Percentiles rank a stretch among this genome's conserved stretches.
Evolutionary conservation across 2,888 invertebrate genomes (phyloP).

Genomic region (Drosophila birchii): DNA sequence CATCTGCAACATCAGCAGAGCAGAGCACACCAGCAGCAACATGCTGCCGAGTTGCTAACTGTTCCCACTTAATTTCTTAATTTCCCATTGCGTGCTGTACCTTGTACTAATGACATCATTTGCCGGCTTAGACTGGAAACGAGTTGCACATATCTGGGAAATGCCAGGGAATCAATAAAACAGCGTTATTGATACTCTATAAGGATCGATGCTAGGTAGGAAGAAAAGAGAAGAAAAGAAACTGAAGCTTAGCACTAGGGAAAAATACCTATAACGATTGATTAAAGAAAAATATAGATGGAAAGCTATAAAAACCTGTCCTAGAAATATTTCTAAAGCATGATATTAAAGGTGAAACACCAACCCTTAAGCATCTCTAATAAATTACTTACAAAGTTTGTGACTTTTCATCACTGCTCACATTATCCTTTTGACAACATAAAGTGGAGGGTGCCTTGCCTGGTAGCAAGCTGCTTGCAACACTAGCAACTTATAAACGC

Average conservation of each 20-base stretch:
- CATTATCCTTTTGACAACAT: slow-evolving; percentile 24
- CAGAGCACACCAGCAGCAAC: slow-evolving; percentile 47
- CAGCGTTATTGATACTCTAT: slow-evolving; percentile 26
- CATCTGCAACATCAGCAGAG: slow-evolving; percentile 23
- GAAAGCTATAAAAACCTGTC: not conserved
- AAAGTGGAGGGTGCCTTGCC: slow-evolving; percentile 66
- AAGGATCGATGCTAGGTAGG: slow-evolving; percentile 3
- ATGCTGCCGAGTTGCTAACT: slow-evolving; percentile 70
- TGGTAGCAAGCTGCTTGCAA: slow-evolving; percentile 64
- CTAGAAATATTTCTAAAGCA: not conserved
- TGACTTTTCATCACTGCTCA: not conserved
- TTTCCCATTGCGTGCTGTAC: slow-evolving; percentile 63
- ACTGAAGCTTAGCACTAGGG: no score
- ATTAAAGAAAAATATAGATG: not conserved
- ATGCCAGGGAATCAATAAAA: slow-evolving; percentile 26
- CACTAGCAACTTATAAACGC: slow-evolving; percentile 77
- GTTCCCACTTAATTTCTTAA: slow-evolving; percentile 75
- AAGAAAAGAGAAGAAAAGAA: not conserved
- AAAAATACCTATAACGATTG: not conserved
- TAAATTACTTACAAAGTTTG: not conserved
- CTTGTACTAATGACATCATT: slow-evolving; percentile 71
- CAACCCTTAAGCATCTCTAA: not conserved
- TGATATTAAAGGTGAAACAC: not conserved
- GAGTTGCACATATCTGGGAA: slow-evolving; percentile 57
- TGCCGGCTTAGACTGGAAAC: slow-evolving; percentile 53